Base-by-base conservation (phyloP, 2,797 vertebrate genomes). In the Acestrorhynchus altus region DNA sequence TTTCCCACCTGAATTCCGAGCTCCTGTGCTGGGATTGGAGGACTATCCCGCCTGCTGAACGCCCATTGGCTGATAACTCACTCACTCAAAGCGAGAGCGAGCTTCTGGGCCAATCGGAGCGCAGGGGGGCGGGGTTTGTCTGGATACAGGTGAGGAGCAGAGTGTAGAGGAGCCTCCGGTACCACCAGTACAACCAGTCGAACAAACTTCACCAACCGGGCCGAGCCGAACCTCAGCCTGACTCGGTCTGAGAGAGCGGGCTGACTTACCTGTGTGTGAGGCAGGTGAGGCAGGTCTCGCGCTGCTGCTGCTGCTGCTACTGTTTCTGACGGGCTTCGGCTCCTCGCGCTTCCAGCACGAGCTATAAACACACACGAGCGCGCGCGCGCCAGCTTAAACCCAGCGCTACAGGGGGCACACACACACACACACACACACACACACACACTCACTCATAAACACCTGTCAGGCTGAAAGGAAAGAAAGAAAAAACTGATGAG, bases 301-400 rank as follows among this genome's bases (percentile, higher is more conserved):
- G 26, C 57, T 54, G 26, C 56, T 31, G 10, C 57, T 63, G 59
- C 80, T 59, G 64, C n/a, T n/a, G n/a, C n/a, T n/a, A n/a, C 76
- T 82, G 80, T 79, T 74, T 77, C 44, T 78, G 80, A 80, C 83
- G 80, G 83, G 66, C 78, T 59, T 60, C 40, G 49, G 74, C 47
- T 24, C 31, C 59, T 51, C 39, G 49, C 24, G 78, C 72, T 46
- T 56, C 74, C 70, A 73, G 65, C 82, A 76, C 68, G 10, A 46
- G 22, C 61, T 57, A 76, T 79, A 83, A 76, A 81, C 61, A 69
- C 61, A 60, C 78, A 67, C 72, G 57, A 31, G 70, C 82, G 84
- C 88, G 84, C 87, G 82, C 84, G 84, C 89, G 12, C 52, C 20
- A 24, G 10, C 24, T 12, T 5, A 18, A 18, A 69, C 35, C 76